Base-by-base conservation (phyloP, 2,113 vertebrate species). In the Perccottus glenii region DNA sequence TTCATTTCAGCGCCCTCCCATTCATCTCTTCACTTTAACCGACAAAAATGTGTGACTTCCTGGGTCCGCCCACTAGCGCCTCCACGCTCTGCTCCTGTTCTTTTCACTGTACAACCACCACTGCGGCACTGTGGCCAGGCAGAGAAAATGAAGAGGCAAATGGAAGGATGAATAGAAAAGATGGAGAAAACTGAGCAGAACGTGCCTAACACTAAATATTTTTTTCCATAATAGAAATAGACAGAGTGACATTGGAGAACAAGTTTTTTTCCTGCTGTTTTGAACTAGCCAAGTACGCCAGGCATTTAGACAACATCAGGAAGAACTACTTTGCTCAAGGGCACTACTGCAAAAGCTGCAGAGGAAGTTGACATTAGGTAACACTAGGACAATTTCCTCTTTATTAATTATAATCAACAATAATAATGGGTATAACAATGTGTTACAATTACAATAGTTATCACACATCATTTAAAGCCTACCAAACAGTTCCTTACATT, bases 1-100 rank as follows among this genome's bases (percentile, higher is more conserved):
- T 81, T 83, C 81, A 74, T 69, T 66, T 79, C 56, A 70, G n/a
- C 62, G 38, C 60, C 59, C 47, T 47, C 59, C 70, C 74, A 84
- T 78, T 84, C 82, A 87, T 78, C 68, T 42, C 12, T 60, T 55
- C 59, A 9, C 6, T 4, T 35, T 60, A 56, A 55, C 76, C 70
- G 73, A 62, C 70, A 36, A 42, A 40, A 66, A 55, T 10, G 55
- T 62, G 64, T 8, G 1, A 49, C 47, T 14, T 14, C 53, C 62
- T 3, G 16, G 38, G 55, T 10, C 68, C 19, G 15, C 71, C 65
- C 62, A 35, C 61, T 16, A 2, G 5, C 9, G 5, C n/a, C 10
- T 42, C 60, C 35, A 58, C 42, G 11, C 16, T 42, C 45, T 0
- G 38, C 43, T 67, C 67, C 72, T 64, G 67, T 72, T 82, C 68